Evolutionary conservation across 2,888 invertebrate species (phyloP), one percentile per base, ranked within the genome.

Genomic region (Cancer borealis): DNA sequence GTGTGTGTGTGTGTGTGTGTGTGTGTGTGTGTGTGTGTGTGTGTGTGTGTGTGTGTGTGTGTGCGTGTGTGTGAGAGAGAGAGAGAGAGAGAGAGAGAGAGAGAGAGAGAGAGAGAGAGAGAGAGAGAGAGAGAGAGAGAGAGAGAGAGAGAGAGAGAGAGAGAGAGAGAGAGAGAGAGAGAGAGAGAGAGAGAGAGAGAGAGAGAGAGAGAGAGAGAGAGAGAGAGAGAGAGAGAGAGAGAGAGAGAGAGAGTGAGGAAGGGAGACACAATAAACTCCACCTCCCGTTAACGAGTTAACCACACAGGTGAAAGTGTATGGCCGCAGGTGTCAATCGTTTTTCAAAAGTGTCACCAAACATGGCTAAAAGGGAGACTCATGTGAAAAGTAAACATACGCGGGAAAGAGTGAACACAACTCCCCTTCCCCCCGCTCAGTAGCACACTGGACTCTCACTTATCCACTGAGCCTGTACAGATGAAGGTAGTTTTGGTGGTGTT

Each of bases 231-330:
- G 92, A 49, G 88, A 92, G 92, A 12, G 87, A 88, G 54, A 47
- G 47, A 30, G 84, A 49, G 46, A 30, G 39, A 90, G 26, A 10
- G 17, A 39, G 6, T n/a, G n/a, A 10, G 54, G 6, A 54, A 49
- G 30, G 45, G 21, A 87, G 26, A 84, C 14, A 92, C 46, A 49
- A 47, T 90, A 54, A 60, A 39, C 30, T 10, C 66, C 21, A 21
- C 88, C 26, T 60, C 90, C 90, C 54, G 90, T 54, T 90, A 90
- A 90, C 54, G 47, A 54, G 90, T 46, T 79, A 30, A 5, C 79
- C 46, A 92, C 60, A 92, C 92, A 92, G 73, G 92, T 92, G 92
- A 92, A 92, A 92, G 92, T 92, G 90, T 90, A 90, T 17, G n/a
- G 92, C 47, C 46, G 47, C 92, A 39, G 79, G 92, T 73, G 92